Conservation (phyloP, 2,888 invertebrate species). For the Rhynchonema sp. region DNA sequence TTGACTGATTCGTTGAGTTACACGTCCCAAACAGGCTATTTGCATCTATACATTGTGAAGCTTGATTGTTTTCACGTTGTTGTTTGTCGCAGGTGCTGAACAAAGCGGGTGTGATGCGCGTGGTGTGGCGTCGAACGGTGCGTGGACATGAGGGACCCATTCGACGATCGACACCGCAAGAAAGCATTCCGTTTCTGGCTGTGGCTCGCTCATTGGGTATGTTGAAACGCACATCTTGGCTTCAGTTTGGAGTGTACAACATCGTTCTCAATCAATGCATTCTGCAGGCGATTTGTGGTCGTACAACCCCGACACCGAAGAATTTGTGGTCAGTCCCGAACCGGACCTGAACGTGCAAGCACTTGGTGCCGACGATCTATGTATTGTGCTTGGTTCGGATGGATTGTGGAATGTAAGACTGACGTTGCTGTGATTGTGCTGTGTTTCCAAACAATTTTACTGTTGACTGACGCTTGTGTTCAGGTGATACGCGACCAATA, state of each 20-base stretch:
- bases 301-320: conserved; percentile 67
- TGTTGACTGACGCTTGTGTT: no score
- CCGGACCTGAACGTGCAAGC: conserved; percentile 74
- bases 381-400: conserved; percentile 57
- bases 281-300: conserved; percentile 75
- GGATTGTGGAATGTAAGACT: not conserved
- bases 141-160: conserved; percentile 67
- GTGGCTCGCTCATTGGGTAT: conserved; percentile 78
- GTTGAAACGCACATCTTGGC: no score
- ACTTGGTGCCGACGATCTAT: conserved; percentile 40
- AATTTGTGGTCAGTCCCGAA: conserved; percentile 90
- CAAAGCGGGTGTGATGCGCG: conserved; percentile 58
- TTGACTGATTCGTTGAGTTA: not conserved
- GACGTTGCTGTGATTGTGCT: no score
- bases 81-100: no score
- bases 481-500: not conserved
- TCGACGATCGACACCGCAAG: conserved; percentile 65
- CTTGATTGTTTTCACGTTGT: no score
- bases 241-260: no score
- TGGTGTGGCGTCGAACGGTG: conserved; percentile 86
- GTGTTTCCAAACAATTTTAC: no score
- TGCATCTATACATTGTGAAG: no score
- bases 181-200: conserved; percentile 83
- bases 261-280: no score
- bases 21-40: not conserved